Evolutionary conservation across 2,113 vertebrate genomes (phyloP).

Genomic region (Serilophus lunatus): DNA sequence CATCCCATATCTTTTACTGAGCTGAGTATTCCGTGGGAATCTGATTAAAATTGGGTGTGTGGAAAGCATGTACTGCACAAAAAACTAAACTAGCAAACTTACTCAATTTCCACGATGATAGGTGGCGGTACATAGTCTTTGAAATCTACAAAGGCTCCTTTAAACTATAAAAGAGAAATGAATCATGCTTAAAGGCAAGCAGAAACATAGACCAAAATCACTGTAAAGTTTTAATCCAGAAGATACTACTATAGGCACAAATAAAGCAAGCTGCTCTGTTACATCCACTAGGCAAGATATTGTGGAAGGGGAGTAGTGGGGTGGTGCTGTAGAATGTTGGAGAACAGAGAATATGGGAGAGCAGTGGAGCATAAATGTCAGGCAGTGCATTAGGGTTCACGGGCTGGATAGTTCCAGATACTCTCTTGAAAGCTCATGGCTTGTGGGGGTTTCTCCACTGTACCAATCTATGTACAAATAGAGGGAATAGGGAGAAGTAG

Average conservation of each 20-base stretch:
- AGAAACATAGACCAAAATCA: neutral
- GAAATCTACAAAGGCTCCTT: rapidly evolving
- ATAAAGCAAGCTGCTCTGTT: neutral
- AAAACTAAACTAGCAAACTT: conserved; percentile 1
- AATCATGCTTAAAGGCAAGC: neutral
- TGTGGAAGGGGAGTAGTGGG: neutral
- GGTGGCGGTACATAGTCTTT: rapidly evolving
- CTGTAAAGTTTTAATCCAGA: neutral
- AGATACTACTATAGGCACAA: neutral
- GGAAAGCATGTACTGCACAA: neutral
- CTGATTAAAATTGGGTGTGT: neutral
- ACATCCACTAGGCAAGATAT: neutral
- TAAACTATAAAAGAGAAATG: conserved; percentile 56
- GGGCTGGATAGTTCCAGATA: neutral
- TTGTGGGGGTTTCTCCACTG: rapidly evolving
- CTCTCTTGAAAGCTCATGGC: neutral
- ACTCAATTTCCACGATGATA: conserved; percentile 40
- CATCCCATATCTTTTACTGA: neutral
- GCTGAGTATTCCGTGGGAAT: neutral
- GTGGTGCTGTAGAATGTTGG: neutral
- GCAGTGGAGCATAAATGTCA: neutral
- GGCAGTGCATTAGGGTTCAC: neutral
- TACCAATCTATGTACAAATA: neutral
- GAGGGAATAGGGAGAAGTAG: neutral
- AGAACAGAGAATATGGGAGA: neutral